Percentiles rank a stretch among this genome's conserved stretches.
phyloP scores from a whole-genome alignment of 1,140 invertebrate genomes.

The Oryzaephilus surinamensis region DNA sequence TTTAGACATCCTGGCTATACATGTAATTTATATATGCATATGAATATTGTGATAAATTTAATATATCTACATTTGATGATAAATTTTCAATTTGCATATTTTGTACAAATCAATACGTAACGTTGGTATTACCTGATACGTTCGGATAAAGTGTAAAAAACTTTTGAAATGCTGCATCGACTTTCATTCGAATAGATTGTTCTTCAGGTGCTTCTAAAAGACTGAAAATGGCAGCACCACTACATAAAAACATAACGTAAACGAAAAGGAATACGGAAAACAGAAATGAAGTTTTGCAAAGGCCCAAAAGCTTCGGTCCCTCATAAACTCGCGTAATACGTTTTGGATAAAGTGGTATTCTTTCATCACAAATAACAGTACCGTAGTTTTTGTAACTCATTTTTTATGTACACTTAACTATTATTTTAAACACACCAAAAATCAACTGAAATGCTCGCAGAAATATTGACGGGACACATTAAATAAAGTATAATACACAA shows the following conservation, averaged over 20 bases:
- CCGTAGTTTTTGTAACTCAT: slow-evolving; percentile 4
- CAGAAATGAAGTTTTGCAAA: slow-evolving; percentile 33
- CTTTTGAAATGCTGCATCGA: slow-evolving; percentile 42
- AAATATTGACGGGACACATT: no score
- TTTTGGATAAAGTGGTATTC: neutral
- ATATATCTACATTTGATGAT: no score
- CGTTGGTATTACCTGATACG: slow-evolving; percentile 46
- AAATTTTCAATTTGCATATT: neutral
- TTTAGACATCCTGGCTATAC: no score
- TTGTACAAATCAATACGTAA: neutral
- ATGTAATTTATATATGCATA: no score
- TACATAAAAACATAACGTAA: slow-evolving; percentile 59
- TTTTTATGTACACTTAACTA: no score
- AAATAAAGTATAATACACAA: no score
- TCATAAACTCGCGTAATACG: slow-evolving; percentile 6
- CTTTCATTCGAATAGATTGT: slow-evolving; percentile 40
- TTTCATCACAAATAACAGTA: neutral
- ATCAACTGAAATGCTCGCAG: no score
- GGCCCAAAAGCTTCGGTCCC: slow-evolving; percentile 11
- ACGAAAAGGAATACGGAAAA: slow-evolving; percentile 47
- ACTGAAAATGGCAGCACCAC: slow-evolving; percentile 67
- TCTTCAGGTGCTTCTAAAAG: slow-evolving; percentile 62
- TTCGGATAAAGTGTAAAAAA: slow-evolving; percentile 46
- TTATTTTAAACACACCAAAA: no score
- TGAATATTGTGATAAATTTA: no score